phyloP scores from a whole-genome alignment of 92 coral and sea anemone genomes.

The Palythoa caribaeorum region DNA sequence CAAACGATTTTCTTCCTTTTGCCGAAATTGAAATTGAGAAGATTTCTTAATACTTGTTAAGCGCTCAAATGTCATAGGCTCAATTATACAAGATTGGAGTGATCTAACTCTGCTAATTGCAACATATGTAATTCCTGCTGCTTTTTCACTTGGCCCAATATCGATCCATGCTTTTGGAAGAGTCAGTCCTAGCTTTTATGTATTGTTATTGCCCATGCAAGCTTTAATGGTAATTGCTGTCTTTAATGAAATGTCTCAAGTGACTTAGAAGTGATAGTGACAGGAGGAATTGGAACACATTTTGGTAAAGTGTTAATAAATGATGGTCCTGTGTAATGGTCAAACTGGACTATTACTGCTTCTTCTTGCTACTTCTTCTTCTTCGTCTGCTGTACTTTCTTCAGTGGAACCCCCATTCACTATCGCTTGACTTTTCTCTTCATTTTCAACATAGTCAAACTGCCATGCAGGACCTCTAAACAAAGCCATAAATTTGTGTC shows the following conservation, averaged over 20 bases:
- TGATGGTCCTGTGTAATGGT: constrained; percentile 49
- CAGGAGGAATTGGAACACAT: constrained; percentile 66
- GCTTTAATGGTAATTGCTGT: constrained; percentile 56
- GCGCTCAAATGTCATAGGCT: constrained; percentile 66
- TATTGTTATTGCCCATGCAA: constrained; percentile 52
- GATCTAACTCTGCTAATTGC: constrained; percentile 60
- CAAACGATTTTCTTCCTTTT: constrained; percentile 37
- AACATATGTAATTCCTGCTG: constrained; percentile 68
- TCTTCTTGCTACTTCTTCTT: too few relatives aligned
- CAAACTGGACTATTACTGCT: constrained; percentile 66
- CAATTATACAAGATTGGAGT: constrained; percentile 59
- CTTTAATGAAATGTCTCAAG: constrained; percentile 48
- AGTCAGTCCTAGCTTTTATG: constrained; percentile 45
- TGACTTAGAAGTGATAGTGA: constrained; percentile 42
- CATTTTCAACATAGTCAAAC: constrained; percentile 31
- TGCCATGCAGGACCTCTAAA: constrained; percentile 74
- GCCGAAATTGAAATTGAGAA: constrained; percentile 49
- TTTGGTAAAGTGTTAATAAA: constrained; percentile 39
- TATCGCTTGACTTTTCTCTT: neutral
- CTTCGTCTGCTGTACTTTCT: too few relatives aligned
- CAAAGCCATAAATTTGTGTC: constrained; percentile 64
- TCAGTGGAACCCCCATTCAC: too few relatives aligned
- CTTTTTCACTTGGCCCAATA: constrained; percentile 55
- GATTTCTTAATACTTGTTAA: constrained; percentile 48
- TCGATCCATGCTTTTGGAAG: constrained; percentile 65